Base-by-base conservation (phyloP, 2,797 vertebrate species). In the Scyliorhinus canicula region DNA sequence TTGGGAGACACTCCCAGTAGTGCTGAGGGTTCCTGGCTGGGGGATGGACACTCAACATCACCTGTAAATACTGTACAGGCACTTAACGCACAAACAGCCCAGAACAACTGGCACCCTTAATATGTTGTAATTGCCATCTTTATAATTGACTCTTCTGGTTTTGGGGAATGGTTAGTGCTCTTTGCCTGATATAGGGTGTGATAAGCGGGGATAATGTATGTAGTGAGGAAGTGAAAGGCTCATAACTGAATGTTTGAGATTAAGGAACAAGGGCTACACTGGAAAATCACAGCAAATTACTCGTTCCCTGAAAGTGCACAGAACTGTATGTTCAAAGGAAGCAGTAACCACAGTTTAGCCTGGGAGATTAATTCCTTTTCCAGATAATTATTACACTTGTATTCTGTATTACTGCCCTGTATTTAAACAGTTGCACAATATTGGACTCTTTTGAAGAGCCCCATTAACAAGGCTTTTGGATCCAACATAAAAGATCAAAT, bases 401-500 rank as follows among this genome's bases (percentile, higher is more conserved):
- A 47, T 84, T 84, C 79, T 84, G 44, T 47, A 21, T 88, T 57
- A 16, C 4, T 9, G 52, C 31, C 40, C 35, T 57, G 9, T 88
- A 55, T 55, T 88, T 88, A 88, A 35, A 55, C 52, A 55, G 52
- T 28, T 88, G 85, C 50, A 57, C 85, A 88, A 88, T 88, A 88
- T 88, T 57, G 2, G 26, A 52, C 1, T 52, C 84, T 86, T 86
- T 86, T 52, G 84, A 86, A 52, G 84, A 86, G 4, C 16, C 85
- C 85, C 28, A 88, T 31, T 57, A 14, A 88, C 50, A 88, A 57
- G 85, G 12, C 50, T 57, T 55, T 88, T 57, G 28, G 85, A 57
- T 88, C 85, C 85, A 57, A 88, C 31, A 55, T 88, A 28, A 35
- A 88, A 88, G 85, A 35, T 88, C 26, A 35, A 35, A 88, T 55